Base-by-base conservation (phyloP, 2,888 invertebrate genomes). In the Argyresthia goedartella region DNA sequence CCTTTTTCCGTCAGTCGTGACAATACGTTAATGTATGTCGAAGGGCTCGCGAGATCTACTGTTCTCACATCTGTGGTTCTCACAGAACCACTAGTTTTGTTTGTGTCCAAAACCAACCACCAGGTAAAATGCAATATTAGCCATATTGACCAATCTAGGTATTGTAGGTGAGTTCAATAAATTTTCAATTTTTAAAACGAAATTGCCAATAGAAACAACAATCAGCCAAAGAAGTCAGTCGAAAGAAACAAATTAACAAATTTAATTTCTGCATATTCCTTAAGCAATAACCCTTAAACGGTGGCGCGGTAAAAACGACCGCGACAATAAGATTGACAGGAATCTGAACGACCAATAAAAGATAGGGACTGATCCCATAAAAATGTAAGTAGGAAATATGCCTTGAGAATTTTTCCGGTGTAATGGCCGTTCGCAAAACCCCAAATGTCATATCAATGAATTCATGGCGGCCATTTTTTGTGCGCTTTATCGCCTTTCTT, bases 381-480 rank as follows among this genome's bases (percentile, higher is more conserved):
- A 85, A 82, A 82, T 84, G 82, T 85, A 80, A 81, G 76, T 54
- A 77, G 76, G 65, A 82, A 82, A 82, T 81, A 84, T 82, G 80
- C 67, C 66, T 66, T 57, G 65, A 64, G 67, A 52, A 46, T 43
- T 51, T 52, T 49, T 35, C 48, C 51, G 72, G 72, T 63, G 76
- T 77, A 81, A 76, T 71, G 80, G 69, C 79, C 80, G 76, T 82
- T 80, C 71, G 70, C 66, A 73, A 73, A 73, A 75, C 80, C 56
- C 73, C 80, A 72, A 84, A 86, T 81, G 85, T 82, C 84, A 85
- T 85, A 85, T 77, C 86, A 73, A 85, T 86, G 86, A 84, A 86
- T 85, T 86, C 86, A 86, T 84, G 84, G 71, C 69, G 63, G 70
- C 71, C 70, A 74, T 81, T 86, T 86, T 85, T 85, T 77, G 71